Percentiles rank a stretch among this genome's conserved stretches.
phyloP scores from a whole-genome alignment of 2,113 vertebrate species.

The Lophura nycthemera region DNA sequence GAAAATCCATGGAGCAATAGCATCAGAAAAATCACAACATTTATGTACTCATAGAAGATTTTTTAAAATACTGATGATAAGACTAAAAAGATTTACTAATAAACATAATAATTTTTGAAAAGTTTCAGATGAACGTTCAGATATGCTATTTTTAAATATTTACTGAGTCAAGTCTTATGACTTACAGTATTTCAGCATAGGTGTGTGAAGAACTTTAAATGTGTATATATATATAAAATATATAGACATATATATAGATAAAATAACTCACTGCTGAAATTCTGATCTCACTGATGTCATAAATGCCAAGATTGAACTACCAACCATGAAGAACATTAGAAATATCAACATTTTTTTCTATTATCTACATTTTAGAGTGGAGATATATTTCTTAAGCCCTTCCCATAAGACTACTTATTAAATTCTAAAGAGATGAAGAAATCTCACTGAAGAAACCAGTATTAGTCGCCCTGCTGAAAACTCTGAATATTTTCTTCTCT shows the following conservation, averaged over 20 bases:
- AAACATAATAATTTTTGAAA: background rate
- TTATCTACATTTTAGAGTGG: background rate
- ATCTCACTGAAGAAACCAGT: background rate
- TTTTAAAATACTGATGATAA: background rate
- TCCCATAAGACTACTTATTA: background rate
- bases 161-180: background rate
- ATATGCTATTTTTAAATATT: background rate
- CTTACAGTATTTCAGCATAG: background rate
- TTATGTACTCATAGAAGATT: background rate
- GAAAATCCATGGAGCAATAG: background rate
- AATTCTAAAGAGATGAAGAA: background rate
- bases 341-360: background rate
- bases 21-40: constrained; percentile 6
- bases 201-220: background rate
- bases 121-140: background rate
- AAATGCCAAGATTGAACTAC: background rate
- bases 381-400: background rate
- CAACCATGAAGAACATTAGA: background rate
- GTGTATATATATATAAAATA: background rate
- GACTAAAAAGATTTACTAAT: background rate
- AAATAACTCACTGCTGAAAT: background rate
- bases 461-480: background rate
- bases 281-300: background rate
- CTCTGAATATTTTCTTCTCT: accelerated
- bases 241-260: background rate